Evolutionary conservation across 2,797 vertebrate genomes (phyloP).

Genomic region (Leuciscus waleckii): DNA sequence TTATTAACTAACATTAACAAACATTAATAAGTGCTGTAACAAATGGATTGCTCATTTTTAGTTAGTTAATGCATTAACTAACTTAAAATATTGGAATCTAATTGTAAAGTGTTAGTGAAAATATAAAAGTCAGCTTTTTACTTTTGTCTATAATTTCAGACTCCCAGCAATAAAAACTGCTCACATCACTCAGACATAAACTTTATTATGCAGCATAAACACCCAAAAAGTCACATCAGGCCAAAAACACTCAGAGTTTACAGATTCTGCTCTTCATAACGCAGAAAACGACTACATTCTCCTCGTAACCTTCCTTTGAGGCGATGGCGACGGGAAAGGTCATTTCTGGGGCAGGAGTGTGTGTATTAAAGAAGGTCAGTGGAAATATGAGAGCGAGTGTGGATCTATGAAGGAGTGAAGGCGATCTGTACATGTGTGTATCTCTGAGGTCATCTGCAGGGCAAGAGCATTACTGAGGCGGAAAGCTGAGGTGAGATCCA

Average conservation of each 20-base stretch:
- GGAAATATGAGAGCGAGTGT: not conserved
- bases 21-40: not conserved
- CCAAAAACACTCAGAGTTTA: not conserved
- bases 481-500: conserved; percentile 11
- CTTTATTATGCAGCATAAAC: not conserved
- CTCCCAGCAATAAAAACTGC: not conserved
- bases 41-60: not conserved
- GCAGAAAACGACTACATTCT: not conserved
- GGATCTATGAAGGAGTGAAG: not conserved
- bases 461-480: not conserved
- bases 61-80: not conserved
- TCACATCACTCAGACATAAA: not conserved
- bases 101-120: not conserved
- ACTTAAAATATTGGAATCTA: not conserved
- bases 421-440: not conserved
- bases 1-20: not conserved
- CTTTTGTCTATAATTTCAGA: not conserved
- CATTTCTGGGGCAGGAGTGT: conserved; percentile 16
- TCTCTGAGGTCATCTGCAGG: conserved; percentile 15
- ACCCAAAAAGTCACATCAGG: not conserved
- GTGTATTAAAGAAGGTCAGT: not conserved
- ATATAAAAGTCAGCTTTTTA: not conserved
- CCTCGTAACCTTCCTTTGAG: not conserved
- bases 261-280: not conserved
- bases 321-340: not conserved